Evolutionary conservation across 2,797 vertebrate species (phyloP).

Genomic region (Rhynchotus rufescens): DNA sequence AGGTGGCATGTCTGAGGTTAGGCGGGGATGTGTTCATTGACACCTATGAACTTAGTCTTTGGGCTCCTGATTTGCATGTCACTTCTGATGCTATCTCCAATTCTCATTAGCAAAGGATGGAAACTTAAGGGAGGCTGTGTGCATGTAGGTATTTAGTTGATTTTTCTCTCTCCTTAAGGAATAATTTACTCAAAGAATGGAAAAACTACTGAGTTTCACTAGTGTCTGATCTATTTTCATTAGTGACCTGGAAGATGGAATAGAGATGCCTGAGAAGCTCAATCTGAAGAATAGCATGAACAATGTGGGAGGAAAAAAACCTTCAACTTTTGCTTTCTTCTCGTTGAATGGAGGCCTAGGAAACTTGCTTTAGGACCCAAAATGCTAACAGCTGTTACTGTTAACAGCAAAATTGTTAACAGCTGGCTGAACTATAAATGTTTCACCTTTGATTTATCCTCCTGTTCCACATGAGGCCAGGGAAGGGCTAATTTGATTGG

Average conservation of each 20-base stretch:
- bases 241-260: neutral
- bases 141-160: neutral
- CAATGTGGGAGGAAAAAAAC: neutral
- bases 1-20: neutral
- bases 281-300: neutral
- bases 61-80: neutral
- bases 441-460: neutral
- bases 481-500: neutral
- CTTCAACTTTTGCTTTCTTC: neutral
- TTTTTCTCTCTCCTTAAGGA: neutral
- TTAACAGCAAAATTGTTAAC: neutral
- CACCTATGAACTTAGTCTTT: neutral
- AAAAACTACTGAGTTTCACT: neutral
- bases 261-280: neutral
- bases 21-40: neutral
- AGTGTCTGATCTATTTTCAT: neutral
- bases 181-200: neutral
- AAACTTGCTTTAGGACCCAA: neutral
- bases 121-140: neutral
- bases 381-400: too few relatives aligned
- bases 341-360: neutral
- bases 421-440: rapidly evolving
- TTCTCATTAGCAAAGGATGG: neutral
- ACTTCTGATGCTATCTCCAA: neutral
- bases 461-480: neutral